Evolutionary conservation across 2,888 invertebrate genomes (phyloP).

Genomic region (Sycophila texana): DNA sequence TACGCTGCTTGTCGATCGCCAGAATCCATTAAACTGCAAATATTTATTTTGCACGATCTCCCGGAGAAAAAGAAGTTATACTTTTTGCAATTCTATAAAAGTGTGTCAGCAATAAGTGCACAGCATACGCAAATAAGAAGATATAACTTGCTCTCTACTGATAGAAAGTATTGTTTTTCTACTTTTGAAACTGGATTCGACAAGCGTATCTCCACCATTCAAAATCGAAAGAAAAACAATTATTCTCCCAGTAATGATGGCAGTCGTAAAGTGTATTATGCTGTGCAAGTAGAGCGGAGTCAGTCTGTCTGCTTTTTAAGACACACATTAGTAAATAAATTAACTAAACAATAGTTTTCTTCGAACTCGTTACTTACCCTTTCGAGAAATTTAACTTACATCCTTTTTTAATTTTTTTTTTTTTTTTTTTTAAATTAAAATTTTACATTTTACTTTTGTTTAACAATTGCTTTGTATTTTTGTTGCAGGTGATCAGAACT

Average conservation of each 20-base stretch:
- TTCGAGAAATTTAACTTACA: background rate
- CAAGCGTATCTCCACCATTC: conserved; percentile 39
- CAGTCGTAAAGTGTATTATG: conserved; percentile 2
- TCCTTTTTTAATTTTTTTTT: background rate
- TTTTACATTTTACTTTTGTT: background rate
- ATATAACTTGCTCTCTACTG: conserved; percentile 6
- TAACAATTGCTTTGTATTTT: background rate
- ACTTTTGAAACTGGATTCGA: background rate
- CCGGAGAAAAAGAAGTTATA: too few species aligned
- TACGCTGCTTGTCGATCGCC: background rate
- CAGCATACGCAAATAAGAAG: background rate
- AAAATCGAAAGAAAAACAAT: conserved; percentile 36
- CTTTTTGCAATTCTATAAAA: background rate
- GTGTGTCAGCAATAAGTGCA: conserved; percentile 20
- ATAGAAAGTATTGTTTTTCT: conserved; percentile 36
- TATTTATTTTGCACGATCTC: too few species aligned
- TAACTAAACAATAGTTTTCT: conserved; percentile 8
- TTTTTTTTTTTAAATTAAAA: too few species aligned
- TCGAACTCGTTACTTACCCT: background rate
- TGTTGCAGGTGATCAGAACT: conserved; percentile 41
- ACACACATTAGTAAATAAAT: conserved; percentile 22
- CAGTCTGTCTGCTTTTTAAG: background rate
- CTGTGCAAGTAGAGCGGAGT: conserved; percentile 45
- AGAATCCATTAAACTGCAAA: background rate
- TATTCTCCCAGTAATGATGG: background rate